Evolutionary conservation across 1,140 invertebrate genomes (phyloP).

Genomic region (Homarus americanus): DNA sequence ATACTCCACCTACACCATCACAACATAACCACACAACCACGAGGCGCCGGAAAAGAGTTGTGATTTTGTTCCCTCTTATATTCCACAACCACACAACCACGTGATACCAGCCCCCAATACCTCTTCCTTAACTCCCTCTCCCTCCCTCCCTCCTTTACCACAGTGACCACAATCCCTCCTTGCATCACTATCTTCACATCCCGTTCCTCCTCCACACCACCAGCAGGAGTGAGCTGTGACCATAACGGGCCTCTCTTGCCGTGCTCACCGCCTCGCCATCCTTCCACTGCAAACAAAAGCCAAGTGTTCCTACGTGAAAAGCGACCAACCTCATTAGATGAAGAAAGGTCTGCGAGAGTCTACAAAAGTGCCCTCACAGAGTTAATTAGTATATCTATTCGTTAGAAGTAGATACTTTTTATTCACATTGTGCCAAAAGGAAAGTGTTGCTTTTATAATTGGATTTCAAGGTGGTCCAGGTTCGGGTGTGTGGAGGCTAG

Average conservation of each 20-base stretch:
- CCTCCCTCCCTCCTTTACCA: too few relatives aligned
- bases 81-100: background rate
- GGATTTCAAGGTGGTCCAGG: constrained; percentile 42
- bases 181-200: too few relatives aligned
- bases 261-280: background rate
- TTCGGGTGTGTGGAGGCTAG: background rate
- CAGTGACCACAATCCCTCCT: too few relatives aligned
- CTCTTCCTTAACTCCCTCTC: background rate
- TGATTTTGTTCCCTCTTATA: too few relatives aligned
- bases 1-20: background rate
- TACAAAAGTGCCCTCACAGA: constrained; percentile 53
- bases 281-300: constrained; percentile 36
- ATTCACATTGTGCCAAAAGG: constrained; percentile 59
- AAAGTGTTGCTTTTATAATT: constrained; percentile 64
- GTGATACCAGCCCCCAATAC: background rate
- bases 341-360: constrained; percentile 39
- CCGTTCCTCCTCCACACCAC: too few relatives aligned
- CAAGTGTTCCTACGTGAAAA: constrained; percentile 55
- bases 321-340: constrained; percentile 62
- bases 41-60: too few relatives aligned
- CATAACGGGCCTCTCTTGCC: too few relatives aligned
- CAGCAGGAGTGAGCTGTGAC: too few relatives aligned
- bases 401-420: constrained; percentile 62
- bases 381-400: constrained; percentile 65
- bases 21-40: background rate